phyloP scores from a whole-genome alignment of 1,140 invertebrate genomes.

The Mycetomoellerius zeteki region DNA sequence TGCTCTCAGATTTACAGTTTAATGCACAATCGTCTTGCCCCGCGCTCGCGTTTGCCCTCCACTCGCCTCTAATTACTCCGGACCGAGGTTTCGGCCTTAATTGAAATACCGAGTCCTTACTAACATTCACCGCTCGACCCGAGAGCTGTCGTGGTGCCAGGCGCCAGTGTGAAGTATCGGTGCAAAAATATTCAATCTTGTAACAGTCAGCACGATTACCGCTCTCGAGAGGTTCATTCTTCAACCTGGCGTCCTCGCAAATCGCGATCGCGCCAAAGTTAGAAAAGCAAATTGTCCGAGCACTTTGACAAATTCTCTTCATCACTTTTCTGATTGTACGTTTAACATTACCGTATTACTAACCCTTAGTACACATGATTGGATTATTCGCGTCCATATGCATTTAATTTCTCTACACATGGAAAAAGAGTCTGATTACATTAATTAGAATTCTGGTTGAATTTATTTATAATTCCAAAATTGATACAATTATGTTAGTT shows the following conservation, averaged over 20 bases:
- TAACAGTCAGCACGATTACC: slow-evolving; percentile 55
- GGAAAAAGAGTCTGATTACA: too few relatives aligned
- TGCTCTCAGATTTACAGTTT: slow-evolving; percentile 71
- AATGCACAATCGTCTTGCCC: slow-evolving; percentile 67
- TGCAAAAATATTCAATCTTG: slow-evolving; percentile 64
- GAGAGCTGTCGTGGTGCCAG: slow-evolving; percentile 37
- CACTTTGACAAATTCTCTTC: slow-evolving; percentile 23
- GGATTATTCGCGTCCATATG: too few relatives aligned
- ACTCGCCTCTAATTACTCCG: slow-evolving; percentile 65
- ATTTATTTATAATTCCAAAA: too few relatives aligned
- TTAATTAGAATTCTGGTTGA: too few relatives aligned
- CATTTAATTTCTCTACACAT: too few relatives aligned
- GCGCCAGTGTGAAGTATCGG: slow-evolving; percentile 57
- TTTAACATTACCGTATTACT: neutral
- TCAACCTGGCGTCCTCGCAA: slow-evolving; percentile 38
- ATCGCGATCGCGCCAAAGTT: slow-evolving; percentile 42
- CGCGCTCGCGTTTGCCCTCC: slow-evolving; percentile 47
- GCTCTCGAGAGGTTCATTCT: slow-evolving; percentile 52
- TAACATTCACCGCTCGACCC: slow-evolving; percentile 22
- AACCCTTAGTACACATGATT: too few relatives aligned
- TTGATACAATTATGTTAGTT: too few relatives aligned
- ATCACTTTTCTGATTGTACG: neutral
- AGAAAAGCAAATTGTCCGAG: slow-evolving; percentile 34
- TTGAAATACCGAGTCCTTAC: slow-evolving; percentile 66
- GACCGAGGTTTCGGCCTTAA: slow-evolving; percentile 65